Conservation (phyloP, 2,888 invertebrate species). For the Crocallis elinguaria region DNA sequence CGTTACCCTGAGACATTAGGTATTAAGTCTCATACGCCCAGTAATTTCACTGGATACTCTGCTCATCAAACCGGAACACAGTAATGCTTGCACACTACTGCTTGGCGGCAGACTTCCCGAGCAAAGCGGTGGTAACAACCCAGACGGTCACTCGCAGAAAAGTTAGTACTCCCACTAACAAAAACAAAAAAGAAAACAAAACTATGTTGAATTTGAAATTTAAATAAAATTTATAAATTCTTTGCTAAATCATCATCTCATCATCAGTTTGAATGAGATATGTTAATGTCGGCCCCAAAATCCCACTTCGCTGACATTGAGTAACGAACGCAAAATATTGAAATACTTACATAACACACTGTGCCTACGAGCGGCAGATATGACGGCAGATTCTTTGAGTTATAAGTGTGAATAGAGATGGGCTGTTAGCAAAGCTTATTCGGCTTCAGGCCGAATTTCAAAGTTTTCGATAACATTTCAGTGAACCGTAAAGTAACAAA, state of each 20-base stretch:
- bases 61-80: too few relatives aligned
- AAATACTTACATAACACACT: conserved; percentile 13
- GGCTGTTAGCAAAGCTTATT: not conserved
- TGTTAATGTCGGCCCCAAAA: conserved; percentile 18
- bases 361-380: not conserved
- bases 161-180: too few relatives aligned
- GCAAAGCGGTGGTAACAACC: too few relatives aligned
- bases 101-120: too few relatives aligned
- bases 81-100: too few relatives aligned
- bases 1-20: too few relatives aligned
- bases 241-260: not conserved
- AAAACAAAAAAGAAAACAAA: too few relatives aligned
- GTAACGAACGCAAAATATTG: conserved; percentile 14
- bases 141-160: too few relatives aligned
- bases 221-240: too few relatives aligned
- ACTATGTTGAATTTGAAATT: too few relatives aligned
- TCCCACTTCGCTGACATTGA: conserved; percentile 25
- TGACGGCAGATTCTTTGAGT: not conserved
- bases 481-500: not conserved
- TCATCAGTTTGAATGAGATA: conserved; percentile 9
- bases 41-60: too few relatives aligned
- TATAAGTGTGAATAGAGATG: not conserved
- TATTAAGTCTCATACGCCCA: too few relatives aligned
- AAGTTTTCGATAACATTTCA: not conserved
- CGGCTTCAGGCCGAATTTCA: conserved; percentile 5